A percentile compares a stretch with the other conserved stretches of the same genome.
phyloP scores from a whole-genome alignment of 1,140 invertebrate species.

The Drosophila sturtevanti region DNA sequence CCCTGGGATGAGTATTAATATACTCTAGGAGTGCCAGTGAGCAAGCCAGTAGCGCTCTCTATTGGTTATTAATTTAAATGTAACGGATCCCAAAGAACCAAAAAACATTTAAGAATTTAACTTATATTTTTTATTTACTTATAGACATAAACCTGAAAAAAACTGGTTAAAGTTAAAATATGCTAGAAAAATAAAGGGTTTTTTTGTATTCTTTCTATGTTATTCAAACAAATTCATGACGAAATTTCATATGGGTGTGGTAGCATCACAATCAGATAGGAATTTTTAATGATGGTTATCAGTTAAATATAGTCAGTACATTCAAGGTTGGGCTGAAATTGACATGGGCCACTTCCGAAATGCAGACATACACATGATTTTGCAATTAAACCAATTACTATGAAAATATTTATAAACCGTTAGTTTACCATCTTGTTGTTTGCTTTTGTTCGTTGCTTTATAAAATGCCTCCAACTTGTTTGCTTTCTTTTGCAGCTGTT shows the following conservation, averaged over 20 bases:
- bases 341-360: constrained; percentile 19
- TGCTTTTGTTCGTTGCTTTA: not conserved
- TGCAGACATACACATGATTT: constrained; percentile 31
- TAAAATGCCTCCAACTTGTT: constrained; percentile 24
- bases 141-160: too few species aligned
- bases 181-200: too few species aligned
- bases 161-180: too few species aligned
- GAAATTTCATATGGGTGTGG: constrained; percentile 9
- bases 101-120: not conserved
- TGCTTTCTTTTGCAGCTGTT: constrained; percentile 18
- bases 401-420: not conserved
- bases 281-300: constrained; percentile 27
- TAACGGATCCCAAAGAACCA: not conserved
- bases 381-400: constrained; percentile 43
- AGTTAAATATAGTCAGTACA: constrained; percentile 11
- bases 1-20: not conserved
- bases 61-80: not conserved
- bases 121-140: too few species aligned
- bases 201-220: not conserved
- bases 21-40: not conserved
- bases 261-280: not conserved
- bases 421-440: constrained; percentile 7
- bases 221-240: not conserved
- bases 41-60: not conserved
- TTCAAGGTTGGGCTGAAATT: constrained; percentile 26